Evolutionary conservation across 1,140 invertebrate species (phyloP).

Genomic region (Lethrus apterus): DNA sequence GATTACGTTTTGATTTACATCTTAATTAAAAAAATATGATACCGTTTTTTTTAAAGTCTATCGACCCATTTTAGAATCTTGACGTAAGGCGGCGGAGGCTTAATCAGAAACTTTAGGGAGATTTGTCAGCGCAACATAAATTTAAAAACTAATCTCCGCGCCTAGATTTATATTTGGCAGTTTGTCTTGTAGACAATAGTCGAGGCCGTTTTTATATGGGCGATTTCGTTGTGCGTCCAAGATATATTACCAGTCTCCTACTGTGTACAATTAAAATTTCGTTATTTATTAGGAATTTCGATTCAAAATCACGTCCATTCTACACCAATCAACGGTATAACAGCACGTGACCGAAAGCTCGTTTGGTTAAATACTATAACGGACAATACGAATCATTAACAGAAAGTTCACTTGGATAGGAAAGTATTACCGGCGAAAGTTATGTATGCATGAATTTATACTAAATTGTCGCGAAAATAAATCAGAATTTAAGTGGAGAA

Average conservation of each 20-base stretch:
- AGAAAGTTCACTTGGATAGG: no score
- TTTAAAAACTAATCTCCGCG: constrained; percentile 19
- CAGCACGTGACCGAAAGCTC: not conserved
- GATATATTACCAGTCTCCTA: constrained; percentile 27
- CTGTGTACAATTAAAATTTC: constrained; percentile 33
- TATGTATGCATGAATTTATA: no score
- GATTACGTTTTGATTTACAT: no score
- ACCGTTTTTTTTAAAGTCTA: no score
- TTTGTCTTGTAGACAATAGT: constrained; percentile 20
- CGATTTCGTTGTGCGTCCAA: constrained; percentile 7
- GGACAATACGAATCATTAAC: no score
- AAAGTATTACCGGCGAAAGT: no score
- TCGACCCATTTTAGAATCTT: no score
- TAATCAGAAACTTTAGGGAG: constrained; percentile 7
- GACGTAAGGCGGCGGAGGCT: no score
- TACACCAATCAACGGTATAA: not conserved
- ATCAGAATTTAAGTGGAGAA: no score
- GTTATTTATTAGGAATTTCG: constrained; percentile 27
- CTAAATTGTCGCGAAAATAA: no score
- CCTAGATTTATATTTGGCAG: constrained; percentile 21
- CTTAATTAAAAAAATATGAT: no score
- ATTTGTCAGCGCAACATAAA: constrained; percentile 21
- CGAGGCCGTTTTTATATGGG: constrained; percentile 14
- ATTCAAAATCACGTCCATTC: constrained; percentile 5
- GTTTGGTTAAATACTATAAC: no score